These are phyloP conservation scores for Salvelinus fontinalis DNA, from an alignment of 2,113 vertebrate species.

Conservation along the genomic window DNA sequence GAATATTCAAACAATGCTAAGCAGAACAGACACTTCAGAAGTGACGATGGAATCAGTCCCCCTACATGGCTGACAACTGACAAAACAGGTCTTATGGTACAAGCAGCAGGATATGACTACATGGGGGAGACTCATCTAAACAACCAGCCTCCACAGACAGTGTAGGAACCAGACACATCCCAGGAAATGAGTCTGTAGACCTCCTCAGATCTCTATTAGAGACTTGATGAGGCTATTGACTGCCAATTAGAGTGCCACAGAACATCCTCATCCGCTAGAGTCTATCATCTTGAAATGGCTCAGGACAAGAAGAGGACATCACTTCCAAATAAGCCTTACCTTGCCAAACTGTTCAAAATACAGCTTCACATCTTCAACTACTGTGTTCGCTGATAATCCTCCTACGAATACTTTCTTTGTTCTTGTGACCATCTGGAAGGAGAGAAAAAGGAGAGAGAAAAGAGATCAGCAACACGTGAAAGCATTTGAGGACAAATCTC, in stretches of 20 bases:
- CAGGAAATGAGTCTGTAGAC: no score
- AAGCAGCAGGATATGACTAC: no score
- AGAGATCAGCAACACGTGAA: constrained; percentile 44
- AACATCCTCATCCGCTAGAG: no score
- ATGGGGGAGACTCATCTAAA: no score
- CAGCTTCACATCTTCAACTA: constrained; percentile 93
- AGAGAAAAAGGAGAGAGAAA: constrained; percentile 27
- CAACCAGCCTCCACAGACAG: no score
- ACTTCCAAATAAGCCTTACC: constrained; percentile 65
- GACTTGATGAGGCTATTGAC: no score
- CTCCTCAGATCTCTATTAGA: no score
- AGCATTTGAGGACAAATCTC: constrained; percentile 42
- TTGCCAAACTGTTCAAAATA: constrained; percentile 95
- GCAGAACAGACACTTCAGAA: neutral
- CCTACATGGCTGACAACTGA: neutral
- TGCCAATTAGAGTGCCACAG: no score
- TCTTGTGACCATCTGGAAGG: constrained; percentile 93
- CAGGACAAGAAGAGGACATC: no score
- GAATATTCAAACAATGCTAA: constrained; percentile 5
- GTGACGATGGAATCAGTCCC: neutral
- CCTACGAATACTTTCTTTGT: constrained; percentile 97
- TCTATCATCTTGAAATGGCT: neutral
- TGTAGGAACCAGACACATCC: no score
- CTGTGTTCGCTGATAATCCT: constrained; percentile 90
- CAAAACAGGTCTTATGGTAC: no score